phyloP scores from a whole-genome alignment of 2,888 invertebrate species.

The Xestia rhomboidea region DNA sequence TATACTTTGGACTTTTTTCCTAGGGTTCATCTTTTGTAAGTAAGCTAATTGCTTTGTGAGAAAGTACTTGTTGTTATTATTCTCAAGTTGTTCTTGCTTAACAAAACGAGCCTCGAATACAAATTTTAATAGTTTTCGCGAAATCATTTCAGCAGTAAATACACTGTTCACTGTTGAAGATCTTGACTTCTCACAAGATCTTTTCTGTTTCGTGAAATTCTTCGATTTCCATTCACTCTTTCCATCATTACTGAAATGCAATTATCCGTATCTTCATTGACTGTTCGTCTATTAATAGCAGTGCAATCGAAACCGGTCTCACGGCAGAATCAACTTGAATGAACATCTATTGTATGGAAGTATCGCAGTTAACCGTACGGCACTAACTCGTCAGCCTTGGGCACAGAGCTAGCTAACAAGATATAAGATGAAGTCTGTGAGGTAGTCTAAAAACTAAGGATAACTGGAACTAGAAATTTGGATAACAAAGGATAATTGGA shows the following conservation, averaged over 20 bases:
- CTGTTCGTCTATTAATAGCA: conserved; percentile 56
- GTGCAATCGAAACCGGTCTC: conserved; percentile 58
- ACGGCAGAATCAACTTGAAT: conserved; percentile 58
- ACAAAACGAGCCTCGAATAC: conserved; percentile 13
- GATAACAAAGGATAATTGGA: not conserved
- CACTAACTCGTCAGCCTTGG: conserved; percentile 53
- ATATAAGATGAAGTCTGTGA: conserved; percentile 23
- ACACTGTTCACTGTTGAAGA: conserved; percentile 1
- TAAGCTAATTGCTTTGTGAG: conserved; percentile 31
- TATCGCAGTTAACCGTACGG: conserved; percentile 49
- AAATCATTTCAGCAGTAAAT: not conserved
- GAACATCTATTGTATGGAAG: conserved; percentile 60
- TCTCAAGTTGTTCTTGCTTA: conserved; percentile 13
- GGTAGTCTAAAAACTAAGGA: not conserved
- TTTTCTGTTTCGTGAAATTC: not conserved
- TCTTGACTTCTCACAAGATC: not conserved
- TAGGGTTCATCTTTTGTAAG: conserved; percentile 11
- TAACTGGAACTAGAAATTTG: not conserved
- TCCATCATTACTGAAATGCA: conserved; percentile 5
- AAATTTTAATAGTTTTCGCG: conserved; percentile 5
- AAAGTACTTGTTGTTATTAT: conserved; percentile 18
- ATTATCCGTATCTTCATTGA: conserved; percentile 42
- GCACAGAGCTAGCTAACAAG: conserved; percentile 50
- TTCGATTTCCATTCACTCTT: not conserved
- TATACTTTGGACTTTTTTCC: not conserved